Conservation (phyloP, 2,113 vertebrate species). For the Crotophaga sulcirostris region DNA sequence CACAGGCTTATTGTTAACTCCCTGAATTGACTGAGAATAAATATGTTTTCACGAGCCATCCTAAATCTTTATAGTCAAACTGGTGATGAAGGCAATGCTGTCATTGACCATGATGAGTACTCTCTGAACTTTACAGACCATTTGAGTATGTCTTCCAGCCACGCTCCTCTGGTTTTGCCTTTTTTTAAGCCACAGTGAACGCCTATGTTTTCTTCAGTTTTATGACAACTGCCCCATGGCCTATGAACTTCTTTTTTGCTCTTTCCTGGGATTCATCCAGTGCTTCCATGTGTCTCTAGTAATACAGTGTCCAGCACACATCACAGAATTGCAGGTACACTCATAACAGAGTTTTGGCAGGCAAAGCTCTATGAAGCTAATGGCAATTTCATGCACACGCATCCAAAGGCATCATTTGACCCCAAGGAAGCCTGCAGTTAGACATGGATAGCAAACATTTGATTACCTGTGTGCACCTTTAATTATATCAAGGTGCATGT, state of each 20-base stretch:
- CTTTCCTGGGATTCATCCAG: not conserved
- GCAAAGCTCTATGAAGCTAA: not conserved
- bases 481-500: not conserved
- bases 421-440: not conserved
- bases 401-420: not conserved
- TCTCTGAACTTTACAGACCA: not conserved
- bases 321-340: not conserved
- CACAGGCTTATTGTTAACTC: not conserved
- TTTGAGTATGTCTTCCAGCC: not conserved
- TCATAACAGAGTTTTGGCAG: not conserved
- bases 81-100: not conserved
- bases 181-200: not conserved
- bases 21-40: slow-evolving; percentile 14
- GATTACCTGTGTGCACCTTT: slow-evolving; percentile 22
- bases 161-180: not conserved
- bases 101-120: not conserved
- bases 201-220: not conserved
- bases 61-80: slow-evolving; percentile 42
- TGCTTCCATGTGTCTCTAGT: not conserved
- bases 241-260: not conserved
- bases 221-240: not conserved
- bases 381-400: not conserved
- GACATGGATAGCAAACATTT: not conserved
- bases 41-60: slow-evolving; percentile 44
- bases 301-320: not conserved